Percentiles rank a stretch among this genome's conserved stretches.
Evolutionary conservation across 2,888 invertebrate species (phyloP).

Genomic region (Peribatodes rhomboidaria): DNA sequence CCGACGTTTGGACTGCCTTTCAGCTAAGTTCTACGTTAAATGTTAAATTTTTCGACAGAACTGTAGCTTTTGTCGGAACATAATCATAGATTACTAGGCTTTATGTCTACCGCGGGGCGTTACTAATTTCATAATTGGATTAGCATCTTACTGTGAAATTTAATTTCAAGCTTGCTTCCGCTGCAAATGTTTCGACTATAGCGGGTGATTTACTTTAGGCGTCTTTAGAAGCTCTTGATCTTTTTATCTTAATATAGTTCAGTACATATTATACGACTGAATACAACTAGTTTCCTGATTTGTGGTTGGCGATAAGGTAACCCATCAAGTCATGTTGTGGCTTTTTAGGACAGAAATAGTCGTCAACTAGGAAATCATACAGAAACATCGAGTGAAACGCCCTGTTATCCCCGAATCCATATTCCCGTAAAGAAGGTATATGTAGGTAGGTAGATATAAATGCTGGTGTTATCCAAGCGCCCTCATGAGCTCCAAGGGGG

Average conservation of each 20-base stretch:
- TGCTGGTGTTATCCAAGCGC: conserved; percentile 63
- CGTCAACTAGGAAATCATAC: background rate
- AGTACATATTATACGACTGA: background rate
- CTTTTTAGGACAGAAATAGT: background rate
- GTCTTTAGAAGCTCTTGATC: background rate
- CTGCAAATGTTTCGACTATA: background rate
- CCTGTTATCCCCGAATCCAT: conserved; percentile 22
- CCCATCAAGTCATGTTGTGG: background rate
- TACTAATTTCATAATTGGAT: conserved; percentile 23
- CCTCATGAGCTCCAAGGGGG: conserved; percentile 69
- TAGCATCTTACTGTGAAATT: conserved; percentile 20
- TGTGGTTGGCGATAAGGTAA: background rate
- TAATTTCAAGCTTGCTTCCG: conserved; percentile 24
- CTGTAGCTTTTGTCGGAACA: background rate
- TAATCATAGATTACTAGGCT: conserved; percentile 5
- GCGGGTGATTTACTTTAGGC: background rate
- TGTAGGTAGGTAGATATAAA: conserved; percentile 60
- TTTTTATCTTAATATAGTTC: conserved; percentile 1
- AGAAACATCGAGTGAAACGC: conserved; percentile 7
- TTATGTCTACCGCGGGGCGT: conserved; percentile 12
- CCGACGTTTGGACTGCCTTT: conserved; percentile 1
- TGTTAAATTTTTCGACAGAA: conserved; percentile 3
- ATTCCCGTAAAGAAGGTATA: conserved; percentile 42
- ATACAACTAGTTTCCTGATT: background rate
- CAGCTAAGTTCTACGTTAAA: conserved; percentile 1